Percentiles rank a stretch among this genome's conserved stretches.
Evolutionary conservation across 2,797 vertebrate species (phyloP).

Genomic region (Leptatherina wallacei): DNA sequence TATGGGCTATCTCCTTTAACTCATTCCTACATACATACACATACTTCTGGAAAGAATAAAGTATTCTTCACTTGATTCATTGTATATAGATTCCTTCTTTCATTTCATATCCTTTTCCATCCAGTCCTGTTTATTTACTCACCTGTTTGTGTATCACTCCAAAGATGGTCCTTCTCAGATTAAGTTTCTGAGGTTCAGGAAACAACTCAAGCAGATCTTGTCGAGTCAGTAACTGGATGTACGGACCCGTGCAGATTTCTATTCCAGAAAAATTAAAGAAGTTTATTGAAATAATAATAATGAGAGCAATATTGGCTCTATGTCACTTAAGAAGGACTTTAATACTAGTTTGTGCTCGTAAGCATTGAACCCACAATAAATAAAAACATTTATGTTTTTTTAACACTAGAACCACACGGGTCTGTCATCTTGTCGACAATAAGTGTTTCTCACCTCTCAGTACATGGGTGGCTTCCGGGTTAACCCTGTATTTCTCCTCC

Average conservation of each 20-base stretch:
- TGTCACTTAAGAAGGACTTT: not conserved
- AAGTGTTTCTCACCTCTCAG: slow-evolving; percentile 3
- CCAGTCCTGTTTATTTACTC: no score
- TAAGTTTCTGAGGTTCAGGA: fast-evolving
- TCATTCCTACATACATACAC: no score
- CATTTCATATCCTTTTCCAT: no score
- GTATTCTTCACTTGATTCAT: no score
- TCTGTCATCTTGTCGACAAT: no score
- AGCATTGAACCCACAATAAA: no score
- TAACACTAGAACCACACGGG: not conserved
- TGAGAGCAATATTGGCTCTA: no score
- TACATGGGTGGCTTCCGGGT: fast-evolving
- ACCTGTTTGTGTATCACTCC: slow-evolving; percentile 14
- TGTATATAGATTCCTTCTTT: no score
- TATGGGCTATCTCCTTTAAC: no score
- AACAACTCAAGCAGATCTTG: slow-evolving; percentile 43
- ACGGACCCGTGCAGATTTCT: fast-evolving
- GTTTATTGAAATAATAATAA: no score
- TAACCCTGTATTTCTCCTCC: not conserved
- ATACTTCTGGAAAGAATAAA: no score
- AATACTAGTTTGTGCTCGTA: not conserved
- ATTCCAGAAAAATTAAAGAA: slow-evolving; percentile 7
- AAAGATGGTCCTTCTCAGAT: slow-evolving; percentile 15
- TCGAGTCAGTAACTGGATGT: slow-evolving; percentile 34
- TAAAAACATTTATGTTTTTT: no score